Base-by-base conservation (phyloP, 1,140 invertebrate species). In the Rhagoletis pomonella region DNA sequence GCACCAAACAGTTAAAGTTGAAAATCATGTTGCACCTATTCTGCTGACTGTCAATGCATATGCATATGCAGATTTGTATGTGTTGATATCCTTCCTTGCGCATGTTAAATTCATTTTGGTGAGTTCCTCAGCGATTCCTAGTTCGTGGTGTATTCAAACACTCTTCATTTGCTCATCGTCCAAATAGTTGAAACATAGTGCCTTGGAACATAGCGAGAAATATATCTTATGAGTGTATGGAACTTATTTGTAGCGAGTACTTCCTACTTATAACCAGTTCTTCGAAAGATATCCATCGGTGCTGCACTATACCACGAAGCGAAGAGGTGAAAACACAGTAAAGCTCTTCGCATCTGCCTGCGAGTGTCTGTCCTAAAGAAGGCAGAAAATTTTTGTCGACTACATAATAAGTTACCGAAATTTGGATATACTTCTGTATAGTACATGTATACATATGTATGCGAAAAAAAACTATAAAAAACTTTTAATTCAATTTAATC, bases 291-390 rank as follows among this genome's bases (percentile, higher is more conserved):
- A 81, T 81, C n/a, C 73, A 42, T 29, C 73, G 73, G 19, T 87
- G 59, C 73, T 62, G 84, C 85, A 88, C 87, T 87, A 69, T 86
- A 88, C 87, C 87, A 88, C 86, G 73, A 86, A 88, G 86, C 87
- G 86, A 86, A 88, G 69, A 88, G 87, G 87, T 88, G 87, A 86
- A 86, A 88, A 88, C 87, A 88, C 87, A 81, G 73, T 55, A 55
- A 81, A 60, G 58, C 29, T 29, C 29, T 86, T 65, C 73, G 55
- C 73, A 50, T 42, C 65, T 86, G 62, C 62, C 42, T 44, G 39
- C 44, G n/a, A 87, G 73, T 64, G 58, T 85, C 59, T 60, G 84
- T 60, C 29, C 58, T 5, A 85, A 85, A 62, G 59, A 85, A 85
- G n/a, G 44, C 47, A 81, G 73, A 81, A 81, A 81, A 81, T 81